These are phyloP conservation scores for Bombus confusus DNA, from an alignment of 1,140 invertebrate species.

Conservation along the genomic window DNA sequence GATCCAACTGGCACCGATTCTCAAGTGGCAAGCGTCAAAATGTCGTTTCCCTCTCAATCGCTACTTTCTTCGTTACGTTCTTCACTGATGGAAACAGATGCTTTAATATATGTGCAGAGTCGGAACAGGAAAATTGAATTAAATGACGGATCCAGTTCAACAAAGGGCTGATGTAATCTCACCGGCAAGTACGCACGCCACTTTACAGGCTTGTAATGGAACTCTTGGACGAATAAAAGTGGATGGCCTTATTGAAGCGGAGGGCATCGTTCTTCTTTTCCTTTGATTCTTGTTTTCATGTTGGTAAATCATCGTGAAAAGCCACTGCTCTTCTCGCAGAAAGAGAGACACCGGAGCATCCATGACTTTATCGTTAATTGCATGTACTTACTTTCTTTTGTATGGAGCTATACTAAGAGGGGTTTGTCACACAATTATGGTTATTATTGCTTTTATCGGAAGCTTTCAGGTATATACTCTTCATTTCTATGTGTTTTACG, in stretches of 20 bases:
- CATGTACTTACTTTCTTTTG: slow-evolving; percentile 5
- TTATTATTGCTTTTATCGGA: background rate
- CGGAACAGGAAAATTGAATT: slow-evolving; percentile 36
- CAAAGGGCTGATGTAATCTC: slow-evolving; percentile 45
- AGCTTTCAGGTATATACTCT: background rate
- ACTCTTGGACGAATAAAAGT: slow-evolving; percentile 42
- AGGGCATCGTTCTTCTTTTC: slow-evolving; percentile 11
- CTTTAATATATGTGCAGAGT: slow-evolving; percentile 30
- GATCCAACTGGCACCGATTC: slow-evolving; percentile 13
- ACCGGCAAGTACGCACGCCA: slow-evolving; percentile 33
- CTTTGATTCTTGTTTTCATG: slow-evolving; percentile 22
- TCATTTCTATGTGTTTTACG: background rate
- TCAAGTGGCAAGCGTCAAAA: slow-evolving; percentile 15
- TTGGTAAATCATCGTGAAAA: slow-evolving; percentile 10
- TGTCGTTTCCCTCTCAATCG: slow-evolving; percentile 29
- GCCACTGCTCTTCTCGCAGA: background rate
- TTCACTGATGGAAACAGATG: background rate
- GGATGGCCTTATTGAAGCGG: slow-evolving; percentile 21
- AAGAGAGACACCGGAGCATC: background rate
- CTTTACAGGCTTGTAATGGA: slow-evolving; percentile 39
- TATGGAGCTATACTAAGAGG: no score
- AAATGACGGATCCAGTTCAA: slow-evolving; percentile 37
- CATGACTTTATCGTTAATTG: slow-evolving; percentile 30
- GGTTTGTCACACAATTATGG: background rate
- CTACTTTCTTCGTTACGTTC: background rate